phyloP scores from a whole-genome alignment of 2,888 invertebrate species.

The Tachina fera region DNA sequence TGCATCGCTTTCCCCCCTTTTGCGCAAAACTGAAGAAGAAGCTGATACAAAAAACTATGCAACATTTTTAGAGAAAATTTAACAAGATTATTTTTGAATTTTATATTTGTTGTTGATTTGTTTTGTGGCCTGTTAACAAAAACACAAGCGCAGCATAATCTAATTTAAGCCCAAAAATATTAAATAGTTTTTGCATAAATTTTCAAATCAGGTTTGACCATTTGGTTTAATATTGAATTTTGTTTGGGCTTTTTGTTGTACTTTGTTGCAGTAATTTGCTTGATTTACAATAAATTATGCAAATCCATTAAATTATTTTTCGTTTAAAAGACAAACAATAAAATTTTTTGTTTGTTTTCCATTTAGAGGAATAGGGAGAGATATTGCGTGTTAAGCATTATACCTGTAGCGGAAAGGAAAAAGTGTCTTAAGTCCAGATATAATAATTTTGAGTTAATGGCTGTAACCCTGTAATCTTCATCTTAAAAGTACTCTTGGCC shows the following conservation, averaged over 20 bases:
- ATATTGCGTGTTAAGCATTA: too few species aligned
- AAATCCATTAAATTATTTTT: constrained; percentile 81
- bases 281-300: constrained; percentile 77
- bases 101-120: constrained; percentile 51
- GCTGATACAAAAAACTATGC: constrained; percentile 38
- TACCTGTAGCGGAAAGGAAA: too few species aligned
- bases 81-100: constrained; percentile 65
- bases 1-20: too few species aligned
- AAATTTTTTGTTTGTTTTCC: constrained; percentile 22
- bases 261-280: constrained; percentile 72
- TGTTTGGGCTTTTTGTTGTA: constrained; percentile 37
- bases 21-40: constrained; percentile 12
- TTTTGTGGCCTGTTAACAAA: constrained; percentile 53
- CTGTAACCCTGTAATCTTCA: too few species aligned
- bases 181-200: constrained; percentile 62
- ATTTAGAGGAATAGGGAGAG: neutral
- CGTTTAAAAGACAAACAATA: constrained; percentile 76
- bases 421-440: too few species aligned
- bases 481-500: too few species aligned
- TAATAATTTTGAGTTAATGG: too few species aligned
- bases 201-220: constrained; percentile 54
- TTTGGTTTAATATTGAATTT: constrained; percentile 53
- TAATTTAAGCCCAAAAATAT: constrained; percentile 58
- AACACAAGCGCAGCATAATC: constrained; percentile 57
- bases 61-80: constrained; percentile 62